These are phyloP conservation scores for Theodoxus fluviatilis DNA, from an alignment of 2,888 invertebrate species.

Conservation along the genomic window DNA sequence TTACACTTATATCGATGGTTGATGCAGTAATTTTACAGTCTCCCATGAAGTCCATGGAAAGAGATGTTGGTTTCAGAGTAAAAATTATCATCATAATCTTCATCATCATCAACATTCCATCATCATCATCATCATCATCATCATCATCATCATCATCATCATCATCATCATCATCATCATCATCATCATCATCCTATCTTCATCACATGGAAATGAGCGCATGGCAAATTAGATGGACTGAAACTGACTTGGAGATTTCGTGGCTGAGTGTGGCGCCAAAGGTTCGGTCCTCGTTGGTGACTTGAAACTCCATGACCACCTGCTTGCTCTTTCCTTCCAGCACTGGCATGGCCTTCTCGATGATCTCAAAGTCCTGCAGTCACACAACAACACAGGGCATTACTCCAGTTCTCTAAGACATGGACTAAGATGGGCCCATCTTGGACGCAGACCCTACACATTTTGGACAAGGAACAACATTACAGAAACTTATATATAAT, in stretches of 20 bases:
- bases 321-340: slow-evolving; percentile 76
- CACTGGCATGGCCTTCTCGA: slow-evolving; percentile 76
- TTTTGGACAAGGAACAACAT: too few species aligned
- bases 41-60: neutral
- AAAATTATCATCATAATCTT: neutral
- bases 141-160: slow-evolving; percentile 19
- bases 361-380: slow-evolving; percentile 64
- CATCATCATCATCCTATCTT: neutral
- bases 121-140: slow-evolving; percentile 12
- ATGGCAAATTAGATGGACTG: too few species aligned
- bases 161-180: slow-evolving; percentile 19
- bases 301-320: slow-evolving; percentile 78
- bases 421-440: too few species aligned
- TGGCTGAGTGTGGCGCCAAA: slow-evolving; percentile 94
- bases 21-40: too few species aligned
- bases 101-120: neutral
- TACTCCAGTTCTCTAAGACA: too few species aligned
- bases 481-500: too few species aligned
- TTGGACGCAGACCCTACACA: too few species aligned
- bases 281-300: slow-evolving; percentile 89
- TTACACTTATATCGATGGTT: too few species aligned
- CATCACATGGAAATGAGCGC: too few species aligned
- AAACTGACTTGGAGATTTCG: slow-evolving; percentile 85
- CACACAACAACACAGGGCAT: too few species aligned
- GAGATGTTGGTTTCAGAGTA: neutral